Evolutionary conservation across 2,888 invertebrate genomes (phyloP), one percentile per base, ranked within the genome.

Genomic region (Ochropleura plecta): DNA sequence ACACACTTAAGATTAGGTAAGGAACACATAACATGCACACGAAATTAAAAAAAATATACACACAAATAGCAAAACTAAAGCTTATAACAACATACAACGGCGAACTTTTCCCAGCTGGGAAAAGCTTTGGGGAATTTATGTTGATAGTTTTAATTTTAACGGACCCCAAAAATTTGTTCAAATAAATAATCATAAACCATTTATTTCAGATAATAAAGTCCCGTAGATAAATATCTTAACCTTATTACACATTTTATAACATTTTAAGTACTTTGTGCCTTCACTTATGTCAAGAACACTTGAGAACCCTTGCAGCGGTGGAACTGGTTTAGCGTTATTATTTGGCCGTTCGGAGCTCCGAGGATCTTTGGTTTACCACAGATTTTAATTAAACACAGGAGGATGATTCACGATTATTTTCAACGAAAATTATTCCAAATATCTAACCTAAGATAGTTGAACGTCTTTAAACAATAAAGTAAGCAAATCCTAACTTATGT

Each of bases 371-470:
- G 40, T 20, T 70, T 40, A 55, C 48, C 63, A 67, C 59, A 60
- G 10, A 60, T 70, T 83, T 83, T 82, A 63, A 82, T 83, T 72
- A 72, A 75, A 70, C 46, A 60, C 55, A 46, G 14, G 1, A 77
- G 55, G 49, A 46, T 60, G 59, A 55, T 42, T 16, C n/a, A 20
- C 20, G 51, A n/a, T 70, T 55, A 65, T 18, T 83, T 66, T 46
- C 60, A 51, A 57, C 48, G 60, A 51, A 70, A 69, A 63, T 63
- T 62, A 76, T 62, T 14, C n/a, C n/a, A 44, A 62, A 44, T 67
- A 74, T 20, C 18, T 40, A 6, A 30, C 59, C 10, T n/a, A 46
- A 67, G 51, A 62, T 69, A 51, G 60, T 73, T 75, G 55, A 76
- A 79, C 64, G 30, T 75, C 46, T 72, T 70, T 51, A 73, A 76